These are phyloP conservation scores for Bradynema listronoti DNA, from an alignment of 1,140 invertebrate species.

Conservation along the genomic window DNA sequence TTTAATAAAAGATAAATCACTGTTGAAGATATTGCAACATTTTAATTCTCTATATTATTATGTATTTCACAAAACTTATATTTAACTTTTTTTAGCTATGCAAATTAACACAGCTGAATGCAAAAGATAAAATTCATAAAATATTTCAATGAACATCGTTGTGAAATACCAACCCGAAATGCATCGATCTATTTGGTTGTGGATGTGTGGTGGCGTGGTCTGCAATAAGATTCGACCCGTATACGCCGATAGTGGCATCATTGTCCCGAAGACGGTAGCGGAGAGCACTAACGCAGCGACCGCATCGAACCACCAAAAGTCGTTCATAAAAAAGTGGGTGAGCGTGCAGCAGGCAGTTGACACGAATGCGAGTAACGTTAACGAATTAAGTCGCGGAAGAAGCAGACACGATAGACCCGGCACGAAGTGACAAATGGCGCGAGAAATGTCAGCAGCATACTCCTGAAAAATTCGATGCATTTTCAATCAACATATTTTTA, in stretches of 20 bases:
- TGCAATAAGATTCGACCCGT: conserved; percentile 55
- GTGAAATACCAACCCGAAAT: too few relatives aligned
- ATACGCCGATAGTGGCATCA: conserved; percentile 51
- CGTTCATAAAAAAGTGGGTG: conserved; percentile 39
- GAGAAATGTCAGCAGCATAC: conserved; percentile 53
- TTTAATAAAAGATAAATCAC: too few relatives aligned
- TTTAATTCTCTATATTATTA: conserved; percentile 14
- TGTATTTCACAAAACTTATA: too few relatives aligned
- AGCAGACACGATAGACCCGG: conserved; percentile 52
- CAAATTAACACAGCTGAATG: too few relatives aligned
- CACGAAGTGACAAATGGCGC: conserved; percentile 50
- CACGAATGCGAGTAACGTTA: conserved; percentile 40
- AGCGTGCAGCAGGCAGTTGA: conserved; percentile 32
- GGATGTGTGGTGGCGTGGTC: conserved; percentile 51
- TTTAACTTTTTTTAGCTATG: too few relatives aligned
- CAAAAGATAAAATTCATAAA: conserved; percentile 25
- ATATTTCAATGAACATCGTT: background rate
- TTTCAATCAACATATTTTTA: too few relatives aligned
- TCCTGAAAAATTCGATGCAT: conserved; percentile 37
- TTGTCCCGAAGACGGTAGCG: conserved; percentile 50
- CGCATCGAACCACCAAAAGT: conserved; percentile 47
- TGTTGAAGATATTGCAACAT: conserved; percentile 61
- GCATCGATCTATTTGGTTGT: conserved; percentile 54
- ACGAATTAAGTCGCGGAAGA: conserved; percentile 51
- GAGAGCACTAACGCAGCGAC: conserved; percentile 48